Evolutionary conservation across 2,888 invertebrate species (phyloP), one percentile per base, ranked within the genome.

Genomic region (Coecobrya sp.): DNA sequence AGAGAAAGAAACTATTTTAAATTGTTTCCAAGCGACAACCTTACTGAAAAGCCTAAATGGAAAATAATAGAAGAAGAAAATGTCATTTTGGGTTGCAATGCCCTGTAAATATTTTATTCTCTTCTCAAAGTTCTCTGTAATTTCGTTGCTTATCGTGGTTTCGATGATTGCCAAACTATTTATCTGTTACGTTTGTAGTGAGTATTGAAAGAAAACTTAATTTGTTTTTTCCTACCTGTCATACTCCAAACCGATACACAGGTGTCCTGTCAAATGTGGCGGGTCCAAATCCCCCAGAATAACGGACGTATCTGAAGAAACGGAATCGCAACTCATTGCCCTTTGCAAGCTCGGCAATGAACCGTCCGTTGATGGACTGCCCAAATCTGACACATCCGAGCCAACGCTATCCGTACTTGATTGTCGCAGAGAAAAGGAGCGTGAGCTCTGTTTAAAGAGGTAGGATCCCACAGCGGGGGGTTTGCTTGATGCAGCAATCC

Each of bases 281-380:
- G 95, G 95, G 94, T 97, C 97, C 73, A 97, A 96, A 95, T 97
- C 97, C 81, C 97, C 97, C 36, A 97, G 96, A 27, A 97, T 96
- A 0, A 98, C 36, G 36, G 36, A 36, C 36, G 36, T 36, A 36
- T 36, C 36, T 36, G 36, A 36, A 36, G 3, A 36, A 36, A 36
- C 97, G 81, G 98, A 98, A 95, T 98, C 98, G 95, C 97, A 98
- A 30, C 98, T 98, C 94, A 97, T 96, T 0, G 98, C 98, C 92
- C 97, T 96, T 94, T 97, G 96, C 89, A 97, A 96, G 52, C 95
- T 95, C 0, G 96, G 95, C 1, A 96, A 95, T 5, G 94, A 89
- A 0, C 94, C 93, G 10, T 93, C 94, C 8, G 55, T 93, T 13
- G 87, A 84, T 8, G 95, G 94, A 86, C 95, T 94, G 4, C 89